Percentiles rank a stretch among this genome's conserved stretches.
Conservation (phyloP, 2,888 invertebrate species). For the Eudemis profundana region DNA sequence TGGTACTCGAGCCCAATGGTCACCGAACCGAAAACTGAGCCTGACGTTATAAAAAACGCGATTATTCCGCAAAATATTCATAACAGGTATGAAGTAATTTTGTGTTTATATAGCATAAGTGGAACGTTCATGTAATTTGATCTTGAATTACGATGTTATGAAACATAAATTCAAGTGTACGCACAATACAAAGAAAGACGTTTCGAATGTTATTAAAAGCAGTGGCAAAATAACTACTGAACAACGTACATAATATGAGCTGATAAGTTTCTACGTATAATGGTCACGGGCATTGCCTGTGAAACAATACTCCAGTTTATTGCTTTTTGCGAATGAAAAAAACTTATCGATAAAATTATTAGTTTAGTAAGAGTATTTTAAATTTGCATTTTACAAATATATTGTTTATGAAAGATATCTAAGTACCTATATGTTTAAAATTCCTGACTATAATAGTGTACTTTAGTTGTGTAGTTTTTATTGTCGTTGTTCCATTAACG, state of each 20-base stretch:
- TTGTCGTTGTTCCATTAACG: too few species aligned
- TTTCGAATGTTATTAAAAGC: slow-evolving; percentile 24
- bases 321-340: slow-evolving; percentile 58
- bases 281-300: slow-evolving; percentile 56
- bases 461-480: too few species aligned
- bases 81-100: slow-evolving; percentile 30
- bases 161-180: slow-evolving; percentile 29
- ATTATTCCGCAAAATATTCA: slow-evolving; percentile 27
- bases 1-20: slow-evolving; percentile 60
- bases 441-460: too few species aligned
- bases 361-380: too few species aligned
- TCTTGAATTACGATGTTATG: slow-evolving; percentile 38
- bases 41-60: slow-evolving; percentile 23
- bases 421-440: too few species aligned
- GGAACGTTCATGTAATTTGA: slow-evolving; percentile 35
- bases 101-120: slow-evolving; percentile 32
- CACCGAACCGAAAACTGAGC: slow-evolving; percentile 39
- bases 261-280: slow-evolving; percentile 51
- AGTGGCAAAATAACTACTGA: slow-evolving; percentile 43
- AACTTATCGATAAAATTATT: slow-evolving; percentile 62
- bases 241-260: slow-evolving; percentile 55
- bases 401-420: too few species aligned
- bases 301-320: slow-evolving; percentile 58
- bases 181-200: slow-evolving; percentile 19
- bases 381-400: too few species aligned